phyloP scores from a whole-genome alignment of 2,797 vertebrate genomes.

The Spinibarbus caldwelli region DNA sequence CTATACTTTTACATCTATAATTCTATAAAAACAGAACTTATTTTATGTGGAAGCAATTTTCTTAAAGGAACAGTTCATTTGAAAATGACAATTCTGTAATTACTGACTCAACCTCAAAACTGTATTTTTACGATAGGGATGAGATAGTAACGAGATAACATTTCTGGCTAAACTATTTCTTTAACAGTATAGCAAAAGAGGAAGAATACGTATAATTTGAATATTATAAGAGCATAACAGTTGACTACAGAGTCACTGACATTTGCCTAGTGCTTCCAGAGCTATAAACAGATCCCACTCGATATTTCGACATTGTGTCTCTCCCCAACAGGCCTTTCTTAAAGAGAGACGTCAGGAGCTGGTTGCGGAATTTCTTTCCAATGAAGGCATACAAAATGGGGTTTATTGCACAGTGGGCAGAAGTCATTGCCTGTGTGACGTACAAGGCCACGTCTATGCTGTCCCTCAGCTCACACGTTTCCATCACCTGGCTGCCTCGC shows the following conservation, averaged over 20 bases:
- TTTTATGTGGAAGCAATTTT: not conserved
- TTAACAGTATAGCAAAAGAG: not conserved
- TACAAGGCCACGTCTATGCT: slow-evolving; percentile 68
- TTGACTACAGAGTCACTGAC: slow-evolving; percentile 77
- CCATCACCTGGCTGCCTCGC: slow-evolving; percentile 10
- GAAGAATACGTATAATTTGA: not conserved
- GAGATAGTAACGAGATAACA: not conserved
- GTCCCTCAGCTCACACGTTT: slow-evolving; percentile 69
- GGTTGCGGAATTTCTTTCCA: slow-evolving; percentile 88
- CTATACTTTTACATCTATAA: not conserved
- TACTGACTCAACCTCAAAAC: not conserved
- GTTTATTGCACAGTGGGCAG: slow-evolving; percentile 88
- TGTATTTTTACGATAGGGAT: not conserved
- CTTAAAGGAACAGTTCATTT: too few species aligned
- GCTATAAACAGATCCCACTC: slow-evolving; percentile 58
- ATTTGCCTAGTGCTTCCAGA: slow-evolving; percentile 76
- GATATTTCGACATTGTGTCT: slow-evolving; percentile 67
- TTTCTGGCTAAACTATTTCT: not conserved
- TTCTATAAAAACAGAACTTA: not conserved
- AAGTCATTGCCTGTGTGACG: slow-evolving; percentile 79
- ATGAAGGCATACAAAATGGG: slow-evolving; percentile 91
- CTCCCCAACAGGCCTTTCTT: slow-evolving; percentile 80
- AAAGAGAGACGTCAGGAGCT: slow-evolving; percentile 80
- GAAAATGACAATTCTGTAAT: not conserved
- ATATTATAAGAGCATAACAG: not conserved